Evolutionary conservation across 2,888 invertebrate genomes (phyloP).

Genomic region (Eristalinus aeneus): DNA sequence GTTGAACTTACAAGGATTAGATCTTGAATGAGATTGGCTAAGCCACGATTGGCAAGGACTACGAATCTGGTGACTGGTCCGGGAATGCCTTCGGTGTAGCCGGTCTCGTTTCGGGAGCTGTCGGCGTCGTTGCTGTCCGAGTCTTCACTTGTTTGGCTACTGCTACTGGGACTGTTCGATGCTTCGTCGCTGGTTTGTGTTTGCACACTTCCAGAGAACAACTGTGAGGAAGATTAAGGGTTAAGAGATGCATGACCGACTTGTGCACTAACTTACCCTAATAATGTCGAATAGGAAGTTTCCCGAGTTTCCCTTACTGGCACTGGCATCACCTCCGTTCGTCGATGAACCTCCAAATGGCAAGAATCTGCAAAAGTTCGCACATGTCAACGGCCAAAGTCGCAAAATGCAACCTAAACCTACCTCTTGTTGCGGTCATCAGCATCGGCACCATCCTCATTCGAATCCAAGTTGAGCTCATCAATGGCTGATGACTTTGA

Average conservation of each 20-base stretch:
- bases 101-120: slow-evolving; percentile 83
- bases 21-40: slow-evolving; percentile 93
- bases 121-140: slow-evolving; percentile 81
- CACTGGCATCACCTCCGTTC: slow-evolving; percentile 81
- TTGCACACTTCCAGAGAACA: slow-evolving; percentile 89
- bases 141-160: slow-evolving; percentile 74
- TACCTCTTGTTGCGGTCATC: slow-evolving; percentile 90
- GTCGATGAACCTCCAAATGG: slow-evolving; percentile 81
- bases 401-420: slow-evolving; percentile 65
- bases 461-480: slow-evolving; percentile 86
- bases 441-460: slow-evolving; percentile 86
- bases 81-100: slow-evolving; percentile 91
- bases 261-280: slow-evolving; percentile 85
- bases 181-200: slow-evolving; percentile 84
- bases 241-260: background rate
- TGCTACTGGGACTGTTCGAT: slow-evolving; percentile 81
- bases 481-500: slow-evolving; percentile 85
- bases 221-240: slow-evolving; percentile 82
- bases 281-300: slow-evolving; percentile 95
- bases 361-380: slow-evolving; percentile 75
- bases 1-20: slow-evolving; percentile 87
- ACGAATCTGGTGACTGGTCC: slow-evolving; percentile 93
- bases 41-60: slow-evolving; percentile 92
- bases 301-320: slow-evolving; percentile 87
- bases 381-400: background rate